Conservation (phyloP, 2,113 vertebrate species). For the Poeciliopsis occidentalis region DNA sequence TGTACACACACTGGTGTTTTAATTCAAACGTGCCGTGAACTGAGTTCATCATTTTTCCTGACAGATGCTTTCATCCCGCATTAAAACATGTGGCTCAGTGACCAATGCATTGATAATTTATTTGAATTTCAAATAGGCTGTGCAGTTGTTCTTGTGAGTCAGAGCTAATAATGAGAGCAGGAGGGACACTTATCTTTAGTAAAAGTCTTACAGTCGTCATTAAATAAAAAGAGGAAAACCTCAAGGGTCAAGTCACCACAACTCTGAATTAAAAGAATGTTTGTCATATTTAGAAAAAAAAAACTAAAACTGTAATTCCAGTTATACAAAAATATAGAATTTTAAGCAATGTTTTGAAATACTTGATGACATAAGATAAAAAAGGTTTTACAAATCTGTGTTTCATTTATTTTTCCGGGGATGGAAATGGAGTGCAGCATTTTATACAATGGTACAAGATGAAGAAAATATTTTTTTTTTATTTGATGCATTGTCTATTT, state of each 20-base stretch:
- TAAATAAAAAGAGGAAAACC: neutral
- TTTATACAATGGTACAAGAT: too few species aligned
- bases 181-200: neutral
- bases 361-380: too few species aligned
- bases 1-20: neutral
- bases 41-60: neutral
- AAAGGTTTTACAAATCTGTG: too few species aligned
- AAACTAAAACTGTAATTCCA: too few species aligned
- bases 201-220: neutral
- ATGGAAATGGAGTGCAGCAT: too few species aligned
- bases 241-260: neutral
- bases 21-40: neutral
- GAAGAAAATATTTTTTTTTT: too few species aligned
- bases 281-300: too few species aligned
- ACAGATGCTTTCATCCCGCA: neutral
- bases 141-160: neutral
- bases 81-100: neutral
- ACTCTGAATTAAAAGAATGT: neutral
- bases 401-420: too few species aligned
- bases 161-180: neutral
- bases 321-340: too few species aligned
- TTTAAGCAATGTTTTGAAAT: too few species aligned
- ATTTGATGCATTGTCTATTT: too few species aligned
- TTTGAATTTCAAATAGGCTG: neutral
- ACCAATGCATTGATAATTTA: neutral